Evolutionary conservation across 2,888 invertebrate species (phyloP).

Genomic region (Eulithis testata): DNA sequence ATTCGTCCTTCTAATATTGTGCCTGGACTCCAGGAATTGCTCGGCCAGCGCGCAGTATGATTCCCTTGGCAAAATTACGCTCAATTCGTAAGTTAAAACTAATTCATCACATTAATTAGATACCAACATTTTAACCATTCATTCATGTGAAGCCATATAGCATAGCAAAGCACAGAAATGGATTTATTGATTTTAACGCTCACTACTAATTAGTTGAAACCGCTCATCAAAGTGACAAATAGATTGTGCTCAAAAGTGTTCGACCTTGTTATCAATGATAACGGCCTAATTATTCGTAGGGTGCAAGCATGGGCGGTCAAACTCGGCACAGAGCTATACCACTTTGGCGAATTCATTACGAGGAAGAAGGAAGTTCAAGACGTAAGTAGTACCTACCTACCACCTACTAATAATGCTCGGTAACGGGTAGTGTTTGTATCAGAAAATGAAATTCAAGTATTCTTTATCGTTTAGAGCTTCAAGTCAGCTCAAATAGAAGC

Average conservation of each 20-base stretch:
- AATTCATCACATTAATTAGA: background rate
- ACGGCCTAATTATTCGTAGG: slow-evolving; percentile 66
- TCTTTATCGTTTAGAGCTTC: slow-evolving; percentile 86
- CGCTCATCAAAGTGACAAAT: background rate
- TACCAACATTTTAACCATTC: background rate
- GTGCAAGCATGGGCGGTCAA: slow-evolving; percentile 93
- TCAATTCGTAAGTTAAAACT: slow-evolving; percentile 71
- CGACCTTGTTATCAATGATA: slow-evolving; percentile 6
- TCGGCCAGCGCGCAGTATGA: slow-evolving; percentile 75
- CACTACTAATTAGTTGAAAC: slow-evolving; percentile 6
- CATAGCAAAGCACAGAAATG: background rate
- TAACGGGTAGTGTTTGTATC: background rate
- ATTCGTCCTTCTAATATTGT: slow-evolving; percentile 68
- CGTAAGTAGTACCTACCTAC: slow-evolving; percentile 73
- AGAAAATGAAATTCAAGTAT: background rate
- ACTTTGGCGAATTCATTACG: slow-evolving; percentile 92
- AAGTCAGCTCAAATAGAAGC: slow-evolving; percentile 90
- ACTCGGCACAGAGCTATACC: slow-evolving; percentile 91
- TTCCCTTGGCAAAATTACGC: slow-evolving; percentile 67
- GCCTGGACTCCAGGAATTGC: slow-evolving; percentile 75
- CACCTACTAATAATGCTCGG: too few relatives aligned
- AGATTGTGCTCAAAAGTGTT: background rate
- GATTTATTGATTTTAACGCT: slow-evolving; percentile 12
- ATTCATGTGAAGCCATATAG: background rate
- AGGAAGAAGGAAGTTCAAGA: slow-evolving; percentile 91